Base-by-base conservation (phyloP, 2,797 vertebrate genomes). In the Neosalanx taihuensis region DNA sequence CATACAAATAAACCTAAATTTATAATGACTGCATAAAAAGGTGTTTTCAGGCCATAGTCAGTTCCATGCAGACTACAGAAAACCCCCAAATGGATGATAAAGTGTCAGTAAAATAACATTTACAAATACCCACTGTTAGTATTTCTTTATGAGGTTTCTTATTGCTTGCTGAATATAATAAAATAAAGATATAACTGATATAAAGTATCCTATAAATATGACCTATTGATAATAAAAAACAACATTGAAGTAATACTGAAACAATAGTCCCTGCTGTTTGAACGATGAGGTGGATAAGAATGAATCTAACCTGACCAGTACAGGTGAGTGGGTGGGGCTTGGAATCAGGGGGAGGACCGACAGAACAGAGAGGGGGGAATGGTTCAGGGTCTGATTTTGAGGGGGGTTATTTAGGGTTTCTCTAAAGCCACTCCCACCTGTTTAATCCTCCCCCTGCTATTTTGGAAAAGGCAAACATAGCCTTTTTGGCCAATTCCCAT, bases 381-480 rank as follows among this genome's bases (percentile, higher is more conserved):
- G 41, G 35, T 26, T 41, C 63, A 72, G 65, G 10, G 41, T 46
- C 41, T 13, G 61, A 30, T 71, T 35, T 69, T 78, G 72, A 82
- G 76, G 72, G 74, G 74, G 20, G 75, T 75, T 49, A 59, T 41
- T 65, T 37, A 75, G 76, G 75, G 20, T 31, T 75, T 88, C 84
- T 85, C 85, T 89, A 84, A 89, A 84, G 81, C 79, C 76, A 71
- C 79, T 81, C 69, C 71, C 69, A 72, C 53, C 68, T 56, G 15
- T 5, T 17, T 56, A 17, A 56, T 56, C 51, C 51, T 18, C 4
- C 51, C 17, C 4, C 51, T 56, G 18, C 18, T 56, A 56, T 56
- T n/a, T 56, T 56, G 18, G 3, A 1, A 5, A 17, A 17, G 17
- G 18, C 51, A n/a, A 56, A 56, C 51, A 56, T 46, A 46, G 51